Evolutionary conservation across 2,888 invertebrate species (phyloP).

Genomic region (Omphaloscelis lunosa): DNA sequence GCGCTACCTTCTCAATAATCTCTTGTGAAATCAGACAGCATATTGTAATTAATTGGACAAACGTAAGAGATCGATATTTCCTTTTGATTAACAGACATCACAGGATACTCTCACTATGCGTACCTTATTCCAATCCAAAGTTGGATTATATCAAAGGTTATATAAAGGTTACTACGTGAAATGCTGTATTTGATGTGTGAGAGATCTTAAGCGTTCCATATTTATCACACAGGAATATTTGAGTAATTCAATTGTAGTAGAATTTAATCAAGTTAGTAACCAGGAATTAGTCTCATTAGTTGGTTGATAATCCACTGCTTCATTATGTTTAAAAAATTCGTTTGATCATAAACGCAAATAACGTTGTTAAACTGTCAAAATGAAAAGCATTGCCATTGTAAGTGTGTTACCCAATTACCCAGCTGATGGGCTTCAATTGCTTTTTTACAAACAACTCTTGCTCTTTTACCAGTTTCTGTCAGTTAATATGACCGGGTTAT

Average conservation of each 20-base stretch:
- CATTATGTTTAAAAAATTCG: too few species aligned
- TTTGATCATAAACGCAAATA: too few species aligned
- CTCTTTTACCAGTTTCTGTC: too few species aligned
- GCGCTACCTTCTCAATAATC: constrained; percentile 9
- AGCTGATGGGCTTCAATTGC: too few species aligned
- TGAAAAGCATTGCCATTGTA: too few species aligned
- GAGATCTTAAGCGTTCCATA: not conserved
- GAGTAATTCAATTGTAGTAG: too few species aligned
- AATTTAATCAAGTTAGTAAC: too few species aligned
- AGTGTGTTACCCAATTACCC: too few species aligned
- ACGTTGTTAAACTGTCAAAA: too few species aligned
- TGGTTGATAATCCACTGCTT: too few species aligned
- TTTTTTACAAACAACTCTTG: too few species aligned
- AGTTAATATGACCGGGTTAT: not conserved
- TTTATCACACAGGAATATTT: not conserved
- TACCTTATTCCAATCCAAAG: not conserved
- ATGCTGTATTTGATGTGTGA: constrained; percentile 9
- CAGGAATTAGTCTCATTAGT: too few species aligned
- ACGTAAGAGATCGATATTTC: not conserved
- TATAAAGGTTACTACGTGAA: not conserved
- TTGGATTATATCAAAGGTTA: constrained; percentile 13
- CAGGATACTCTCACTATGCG: not conserved
- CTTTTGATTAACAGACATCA: constrained; percentile 44
- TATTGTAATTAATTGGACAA: constrained; percentile 36
- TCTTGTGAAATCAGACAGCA: constrained; percentile 18